These are phyloP conservation scores for Arrhopalites spinosus DNA, from an alignment of 2,888 invertebrate genomes.

Conservation along the genomic window DNA sequence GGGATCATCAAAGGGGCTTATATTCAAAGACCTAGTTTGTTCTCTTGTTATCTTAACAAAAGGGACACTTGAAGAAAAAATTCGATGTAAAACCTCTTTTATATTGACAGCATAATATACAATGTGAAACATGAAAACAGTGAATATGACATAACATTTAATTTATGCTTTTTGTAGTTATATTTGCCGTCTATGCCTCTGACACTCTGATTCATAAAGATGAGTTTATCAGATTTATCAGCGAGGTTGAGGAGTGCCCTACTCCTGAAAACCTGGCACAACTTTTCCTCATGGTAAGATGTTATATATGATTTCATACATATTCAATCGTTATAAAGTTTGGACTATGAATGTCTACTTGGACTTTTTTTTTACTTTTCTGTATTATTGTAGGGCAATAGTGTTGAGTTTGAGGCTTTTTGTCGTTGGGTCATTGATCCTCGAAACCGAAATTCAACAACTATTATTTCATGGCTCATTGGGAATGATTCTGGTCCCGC, in stretches of 20 bases:
- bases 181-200: constrained; percentile 84
- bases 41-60: constrained; percentile 84
- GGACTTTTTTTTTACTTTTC: constrained; percentile 3
- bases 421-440: constrained; percentile 77
- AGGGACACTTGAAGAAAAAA: constrained; percentile 83
- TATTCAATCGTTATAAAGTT: neutral
- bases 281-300: constrained; percentile 61
- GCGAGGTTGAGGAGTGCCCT: constrained; percentile 62
- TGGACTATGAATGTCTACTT: neutral
- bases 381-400: constrained; percentile 49
- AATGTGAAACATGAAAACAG: too few relatives aligned
- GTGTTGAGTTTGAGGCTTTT: constrained; percentile 66
- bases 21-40: constrained; percentile 80
- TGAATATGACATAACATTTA: too few relatives aligned
- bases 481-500: constrained; percentile 57
- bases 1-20: constrained; percentile 78
- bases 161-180: constrained; percentile 66
- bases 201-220: constrained; percentile 64
- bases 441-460: constrained; percentile 71
- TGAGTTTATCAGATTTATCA: constrained; percentile 69
- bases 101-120: neutral
- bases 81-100: constrained; percentile 67
- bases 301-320: neutral
- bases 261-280: constrained; percentile 61
- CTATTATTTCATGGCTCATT: constrained; percentile 80